Evolutionary conservation across 2,888 invertebrate genomes (phyloP).

Genomic region (Dyspetes luteomarginatus): DNA sequence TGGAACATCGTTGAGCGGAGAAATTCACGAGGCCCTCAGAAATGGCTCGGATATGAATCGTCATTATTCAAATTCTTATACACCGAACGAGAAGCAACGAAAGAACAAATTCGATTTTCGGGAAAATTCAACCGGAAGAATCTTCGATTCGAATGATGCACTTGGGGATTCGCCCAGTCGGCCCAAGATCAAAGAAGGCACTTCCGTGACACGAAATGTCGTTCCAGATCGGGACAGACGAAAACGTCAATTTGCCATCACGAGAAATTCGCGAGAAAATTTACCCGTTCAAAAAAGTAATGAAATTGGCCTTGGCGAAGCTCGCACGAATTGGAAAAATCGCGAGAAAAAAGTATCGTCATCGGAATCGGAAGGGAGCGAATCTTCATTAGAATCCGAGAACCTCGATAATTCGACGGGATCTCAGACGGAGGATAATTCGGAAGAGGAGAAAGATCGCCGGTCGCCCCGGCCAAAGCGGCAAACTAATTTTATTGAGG

Average conservation of each 20-base stretch:
- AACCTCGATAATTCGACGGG: conserved; percentile 11
- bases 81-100: neutral
- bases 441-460: neutral
- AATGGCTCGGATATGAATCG: conserved; percentile 26
- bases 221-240: neutral
- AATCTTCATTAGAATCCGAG: conserved; percentile 60
- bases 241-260: neutral
- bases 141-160: neutral
- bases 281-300: neutral
- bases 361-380: conserved; percentile 52
- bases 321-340: conserved; percentile 9
- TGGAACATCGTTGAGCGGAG: neutral
- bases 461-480: neutral
- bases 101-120: neutral
- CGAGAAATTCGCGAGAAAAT: neutral
- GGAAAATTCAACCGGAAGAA: neutral
- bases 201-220: neutral
- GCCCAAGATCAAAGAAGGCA: neutral
- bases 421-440: neutral
- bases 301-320: neutral
- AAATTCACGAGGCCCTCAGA: conserved; percentile 1
- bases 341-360: neutral
- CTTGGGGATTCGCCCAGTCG: neutral
- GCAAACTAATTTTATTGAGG: neutral
- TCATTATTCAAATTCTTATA: neutral